Evolutionary conservation across 2,888 invertebrate species (phyloP).

Genomic region (Drosophila ochracea): DNA sequence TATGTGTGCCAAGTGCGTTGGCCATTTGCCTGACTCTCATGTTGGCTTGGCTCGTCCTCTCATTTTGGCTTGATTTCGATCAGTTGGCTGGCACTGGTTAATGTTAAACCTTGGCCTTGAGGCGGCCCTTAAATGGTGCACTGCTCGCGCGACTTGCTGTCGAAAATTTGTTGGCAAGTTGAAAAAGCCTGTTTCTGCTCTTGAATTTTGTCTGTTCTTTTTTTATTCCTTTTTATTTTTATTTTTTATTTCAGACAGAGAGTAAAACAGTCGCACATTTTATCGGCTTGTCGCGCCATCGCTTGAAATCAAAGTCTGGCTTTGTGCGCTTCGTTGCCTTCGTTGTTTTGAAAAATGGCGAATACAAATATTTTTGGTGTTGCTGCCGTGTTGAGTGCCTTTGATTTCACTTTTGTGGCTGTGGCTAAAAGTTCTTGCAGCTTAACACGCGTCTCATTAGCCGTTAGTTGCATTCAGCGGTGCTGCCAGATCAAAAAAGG

Average conservation of each 20-base stretch:
- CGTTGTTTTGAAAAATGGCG: slow-evolving; percentile 36
- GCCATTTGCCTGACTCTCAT: slow-evolving; percentile 20
- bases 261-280: slow-evolving; percentile 24
- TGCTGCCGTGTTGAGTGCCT: slow-evolving; percentile 8
- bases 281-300: slow-evolving; percentile 31
- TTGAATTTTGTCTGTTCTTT: slow-evolving; percentile 13
- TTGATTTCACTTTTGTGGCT: slow-evolving; percentile 61
- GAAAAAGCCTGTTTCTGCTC: slow-evolving; percentile 48
- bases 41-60: slow-evolving; percentile 14
- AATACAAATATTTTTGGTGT: slow-evolving; percentile 17
- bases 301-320: slow-evolving; percentile 52
- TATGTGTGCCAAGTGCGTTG: slow-evolving; percentile 60
- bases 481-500: neutral
- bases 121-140: slow-evolving; percentile 82
- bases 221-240: neutral
- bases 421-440: slow-evolving; percentile 38
- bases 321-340: slow-evolving; percentile 42
- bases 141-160: slow-evolving; percentile 46
- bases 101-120: slow-evolving; percentile 82
- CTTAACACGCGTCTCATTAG: slow-evolving; percentile 72
- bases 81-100: slow-evolving; percentile 39
- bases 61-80: slow-evolving; percentile 57
- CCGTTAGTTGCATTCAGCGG: slow-evolving; percentile 65
- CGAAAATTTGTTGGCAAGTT: slow-evolving; percentile 32
- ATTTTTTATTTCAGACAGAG: neutral